Evolutionary conservation across 2,888 invertebrate genomes (phyloP), one percentile per base, ranked within the genome.

Genomic region (Agapetus fuscipes): DNA sequence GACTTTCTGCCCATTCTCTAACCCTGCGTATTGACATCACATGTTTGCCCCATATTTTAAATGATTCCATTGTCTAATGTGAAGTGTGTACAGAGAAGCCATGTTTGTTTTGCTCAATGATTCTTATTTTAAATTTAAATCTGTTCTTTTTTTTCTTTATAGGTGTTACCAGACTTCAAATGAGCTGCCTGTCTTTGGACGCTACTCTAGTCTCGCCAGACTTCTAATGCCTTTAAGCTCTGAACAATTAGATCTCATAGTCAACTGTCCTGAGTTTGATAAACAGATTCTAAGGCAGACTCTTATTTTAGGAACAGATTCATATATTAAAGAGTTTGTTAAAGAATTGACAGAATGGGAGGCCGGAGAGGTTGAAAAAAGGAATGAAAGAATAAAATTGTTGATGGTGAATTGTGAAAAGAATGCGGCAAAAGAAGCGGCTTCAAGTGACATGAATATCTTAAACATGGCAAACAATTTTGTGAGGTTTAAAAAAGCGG

Each of bases 241-340:
- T 41, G 66, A 63, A 30, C 64, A 64, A 13, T 53, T 69, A 50
- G 64, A 57, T 48, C 60, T 64, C 15, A 61, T 75, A 34, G 63
- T 74, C 55, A 54, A 58, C 1, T 65, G 66, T 34, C 56, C 61
- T 3, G 67, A 67, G 46, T 72, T 72, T 48, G 66, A 71, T 51
- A 65, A 66, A 37, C 66, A 66, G 54, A 60, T 75, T 27, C 54
- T 76, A 5, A 55, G 58, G 17, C 61, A 70, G 3, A 67, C 71
- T 44, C 69, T 76, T 41, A 63, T 64, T 52, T 59, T 70, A 7
- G 57, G 72, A 1, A 64, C 72, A 41, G 64, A 70, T 39, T 56
- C 55, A 24, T 76, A 72, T 53, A 47, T 71, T 20, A 60, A 57
- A 49, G 63, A 64, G 11, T 63, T 70, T 29, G 43, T 64, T 0